Evolutionary conservation across 2,113 vertebrate species (phyloP).

Genomic region (Acanthochromis polyacanthus): DNA sequence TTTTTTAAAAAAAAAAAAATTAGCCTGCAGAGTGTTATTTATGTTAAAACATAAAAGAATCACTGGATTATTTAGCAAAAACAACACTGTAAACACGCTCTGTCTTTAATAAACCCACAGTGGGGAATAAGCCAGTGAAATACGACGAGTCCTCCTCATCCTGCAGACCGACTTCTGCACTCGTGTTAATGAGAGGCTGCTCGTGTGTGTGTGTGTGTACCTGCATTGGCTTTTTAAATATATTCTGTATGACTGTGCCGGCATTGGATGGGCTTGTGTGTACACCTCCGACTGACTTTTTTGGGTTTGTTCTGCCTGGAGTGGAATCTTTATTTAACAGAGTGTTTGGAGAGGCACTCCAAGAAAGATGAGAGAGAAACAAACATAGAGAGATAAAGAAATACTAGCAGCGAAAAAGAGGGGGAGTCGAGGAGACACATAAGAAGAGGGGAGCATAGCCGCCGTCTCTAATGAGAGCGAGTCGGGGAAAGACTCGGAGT

Average conservation of each 20-base stretch:
- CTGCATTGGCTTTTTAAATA: constrained; percentile 15
- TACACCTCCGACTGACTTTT: constrained; percentile 58
- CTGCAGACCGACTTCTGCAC: not conserved
- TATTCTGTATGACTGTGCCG: not conserved
- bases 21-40: constrained; percentile 26
- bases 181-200: not conserved
- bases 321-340: constrained; percentile 59
- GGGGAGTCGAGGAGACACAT: constrained; percentile 22
- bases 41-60: constrained; percentile 31
- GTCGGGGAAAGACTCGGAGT: constrained; percentile 48
- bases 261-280: constrained; percentile 43
- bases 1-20: constrained; percentile 18
- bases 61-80: constrained; percentile 40
- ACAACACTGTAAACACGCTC: constrained; percentile 37
- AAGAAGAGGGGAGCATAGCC: not conserved
- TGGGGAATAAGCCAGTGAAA: constrained; percentile 36
- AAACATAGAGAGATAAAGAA: constrained; percentile 31
- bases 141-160: not conserved
- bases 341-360: constrained; percentile 58
- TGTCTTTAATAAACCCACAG: constrained; percentile 46
- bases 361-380: constrained; percentile 51
- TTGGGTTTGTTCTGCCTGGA: constrained; percentile 55
- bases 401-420: not conserved
- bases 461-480: constrained; percentile 67
- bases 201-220: not conserved